Conservation (phyloP, 2,888 invertebrate species). For the Pseudococcus jackbeardsleyi region DNA sequence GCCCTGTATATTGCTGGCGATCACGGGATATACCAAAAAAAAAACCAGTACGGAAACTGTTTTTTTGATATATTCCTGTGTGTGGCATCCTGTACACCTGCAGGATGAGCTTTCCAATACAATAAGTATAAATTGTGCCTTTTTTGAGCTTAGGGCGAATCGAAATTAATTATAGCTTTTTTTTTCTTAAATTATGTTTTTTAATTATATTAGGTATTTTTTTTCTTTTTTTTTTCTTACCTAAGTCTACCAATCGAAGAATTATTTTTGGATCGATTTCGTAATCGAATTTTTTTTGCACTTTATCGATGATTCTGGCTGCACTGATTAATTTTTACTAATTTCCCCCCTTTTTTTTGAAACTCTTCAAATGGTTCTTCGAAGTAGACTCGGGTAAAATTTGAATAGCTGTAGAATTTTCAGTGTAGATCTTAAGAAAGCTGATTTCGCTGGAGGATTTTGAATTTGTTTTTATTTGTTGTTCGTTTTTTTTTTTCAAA, state of each 20-base stretch:
- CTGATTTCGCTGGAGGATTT: neutral
- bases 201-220: neutral
- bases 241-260: conserved; percentile 1
- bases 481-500: conserved; percentile 1
- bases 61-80: neutral
- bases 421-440: neutral
- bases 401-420: conserved; percentile 1
- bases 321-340: neutral
- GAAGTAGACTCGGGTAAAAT: neutral
- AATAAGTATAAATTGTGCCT: conserved; percentile 13
- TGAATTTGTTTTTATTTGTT: conserved; percentile 6
- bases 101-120: neutral
- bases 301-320: neutral
- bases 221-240: neutral
- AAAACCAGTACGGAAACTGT: neutral
- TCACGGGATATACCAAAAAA: neutral
- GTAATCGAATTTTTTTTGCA: neutral
- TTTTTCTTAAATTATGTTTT: neutral
- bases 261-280: neutral
- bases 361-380: neutral
- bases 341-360: neutral
- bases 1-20: neutral
- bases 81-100: neutral
- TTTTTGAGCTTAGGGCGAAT: conserved; percentile 51
- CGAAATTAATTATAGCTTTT: conserved; percentile 53